Base-by-base conservation (phyloP, 2,797 vertebrate species). In the Carcharodon carcharias region DNA sequence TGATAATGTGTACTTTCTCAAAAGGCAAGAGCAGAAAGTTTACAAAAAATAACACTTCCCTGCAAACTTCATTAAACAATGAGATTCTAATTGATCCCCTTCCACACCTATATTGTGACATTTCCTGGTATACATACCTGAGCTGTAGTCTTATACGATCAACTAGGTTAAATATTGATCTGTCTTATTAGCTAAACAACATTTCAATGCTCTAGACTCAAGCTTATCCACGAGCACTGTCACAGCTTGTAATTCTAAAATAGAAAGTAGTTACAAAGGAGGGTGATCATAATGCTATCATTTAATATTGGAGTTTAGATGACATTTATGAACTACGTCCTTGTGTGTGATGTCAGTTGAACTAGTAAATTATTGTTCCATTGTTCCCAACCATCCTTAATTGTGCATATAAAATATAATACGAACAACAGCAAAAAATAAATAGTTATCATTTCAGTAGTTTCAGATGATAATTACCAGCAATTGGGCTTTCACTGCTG, bases 401-500 rank as follows among this genome's bases (percentile, higher is more conserved):
- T 77, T 58, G 35, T 50, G 45, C 50, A 77, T 56, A 71, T 35
- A 77, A 95, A 56, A 77, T 35, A 71, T 73, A 26, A 56, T 77
- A 73, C 12, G n/a, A 63, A 45, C 31, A 45, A 23, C 65, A 93
- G 35, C 40, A 93, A 93, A 45, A 67, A 93, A 45, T 63, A 93
- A 67, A 54, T 58, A 58, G 50, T 61, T 93, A 93, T 93, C 8
- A 93, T 67, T 67, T 67, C 91, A 93, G n/a, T 23, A 23, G 6
- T 67, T 21, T 67, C 61, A 40, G n/a, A 93, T 93, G 58, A 63
- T 93, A 65, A 93, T 93, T 35, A 28, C n/a, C 45, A 67, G 63
- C 61, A 93, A 93, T 93, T 67, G n/a, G 91, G n/a, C 61, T 67
- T 93, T 93, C 91, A n/a, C 63, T 65, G 91, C n/a, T 67, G 26